Conservation (phyloP, 2,888 invertebrate genomes). For the Dasypolia templi region DNA sequence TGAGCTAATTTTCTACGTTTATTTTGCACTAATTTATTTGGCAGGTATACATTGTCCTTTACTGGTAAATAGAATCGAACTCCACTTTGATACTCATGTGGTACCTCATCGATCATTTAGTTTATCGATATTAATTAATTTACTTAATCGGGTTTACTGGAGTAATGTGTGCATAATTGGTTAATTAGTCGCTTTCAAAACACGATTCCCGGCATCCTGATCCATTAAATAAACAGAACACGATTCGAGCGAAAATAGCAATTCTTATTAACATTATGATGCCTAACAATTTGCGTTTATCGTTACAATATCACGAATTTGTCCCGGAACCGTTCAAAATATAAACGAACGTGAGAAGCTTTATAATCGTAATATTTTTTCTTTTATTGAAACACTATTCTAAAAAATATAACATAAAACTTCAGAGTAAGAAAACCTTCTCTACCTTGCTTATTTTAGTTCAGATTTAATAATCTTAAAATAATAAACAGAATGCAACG, state of each 20-base stretch:
- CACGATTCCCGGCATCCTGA: slow-evolving; percentile 28
- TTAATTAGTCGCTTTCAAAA: slow-evolving; percentile 56
- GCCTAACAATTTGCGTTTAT: slow-evolving; percentile 32
- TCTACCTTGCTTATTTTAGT: not conserved
- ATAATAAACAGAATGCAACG: not conserved
- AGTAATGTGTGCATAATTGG: slow-evolving; percentile 36
- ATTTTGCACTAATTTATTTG: slow-evolving; percentile 46
- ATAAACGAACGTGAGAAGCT: not conserved
- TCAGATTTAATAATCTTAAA: not conserved
- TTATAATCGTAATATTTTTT: not conserved
- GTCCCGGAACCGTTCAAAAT: not conserved
- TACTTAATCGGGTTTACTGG: slow-evolving; percentile 39
- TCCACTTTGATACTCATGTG: slow-evolving; percentile 41
- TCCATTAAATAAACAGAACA: slow-evolving; percentile 41
- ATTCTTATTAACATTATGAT: slow-evolving; percentile 47
- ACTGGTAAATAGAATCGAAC: slow-evolving; percentile 38
- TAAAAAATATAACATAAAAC: not conserved
- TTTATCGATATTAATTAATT: slow-evolving; percentile 59
- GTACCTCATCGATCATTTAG: slow-evolving; percentile 55
- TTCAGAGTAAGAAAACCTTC: not conserved
- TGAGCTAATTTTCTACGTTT: slow-evolving; percentile 37
- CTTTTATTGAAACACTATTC: not conserved
- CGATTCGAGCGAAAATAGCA: slow-evolving; percentile 33
- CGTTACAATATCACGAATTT: slow-evolving; percentile 4
- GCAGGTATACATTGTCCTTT: slow-evolving; percentile 32